Base-by-base conservation (phyloP, 2,113 vertebrate genomes). In the Mus musculus region DNA sequence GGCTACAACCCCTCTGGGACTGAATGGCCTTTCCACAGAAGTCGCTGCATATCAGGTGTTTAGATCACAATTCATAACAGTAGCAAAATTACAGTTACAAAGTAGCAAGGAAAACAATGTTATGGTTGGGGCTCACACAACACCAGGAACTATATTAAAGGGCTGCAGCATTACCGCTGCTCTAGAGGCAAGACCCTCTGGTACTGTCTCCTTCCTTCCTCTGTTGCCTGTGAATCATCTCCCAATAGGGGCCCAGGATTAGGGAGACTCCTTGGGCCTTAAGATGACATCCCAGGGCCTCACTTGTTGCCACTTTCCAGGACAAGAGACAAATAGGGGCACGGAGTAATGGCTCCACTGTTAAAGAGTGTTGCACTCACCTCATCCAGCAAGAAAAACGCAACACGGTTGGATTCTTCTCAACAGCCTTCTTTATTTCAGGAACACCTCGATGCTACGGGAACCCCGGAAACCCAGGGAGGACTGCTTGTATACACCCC, bases 101-200 rank as follows among this genome's bases (percentile, higher is more conserved):
- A 76, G 46, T 52, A 78, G 46, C 46, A 78, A 81, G 54, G 24
- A n/a, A 81, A 59, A 81, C 56, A 59, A 81, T n/a, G 12, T n/a
- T 59, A 59, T n/a, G 33, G 78, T 36, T 5, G 36, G 49, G 54
- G 22, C 42, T 7, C 54, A 26, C 80, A 82, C 54, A 59, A 26
- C 36, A n/a, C 3, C 11, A 59, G 20, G 54, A 36, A 3, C 33
- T n/a, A 4, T n/a, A 4, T n/a, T 24, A 36, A 59, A 56, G 59
- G 54, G 36, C 1, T 0, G 5, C 54, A 24, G 85, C 24, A 8
- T 42, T 2, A 42, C 59, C 2, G 1, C 10, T 13, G 3, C 10
- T n/a, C 20, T 59, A n/a, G 19, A 61, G 39, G 73, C 0, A 65
- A 61, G 63, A n/a, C 36, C 82, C 4, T 20, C 17, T 4, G 22